phyloP scores from a whole-genome alignment of 1,140 invertebrate species.

The Plodia interpunctella region DNA sequence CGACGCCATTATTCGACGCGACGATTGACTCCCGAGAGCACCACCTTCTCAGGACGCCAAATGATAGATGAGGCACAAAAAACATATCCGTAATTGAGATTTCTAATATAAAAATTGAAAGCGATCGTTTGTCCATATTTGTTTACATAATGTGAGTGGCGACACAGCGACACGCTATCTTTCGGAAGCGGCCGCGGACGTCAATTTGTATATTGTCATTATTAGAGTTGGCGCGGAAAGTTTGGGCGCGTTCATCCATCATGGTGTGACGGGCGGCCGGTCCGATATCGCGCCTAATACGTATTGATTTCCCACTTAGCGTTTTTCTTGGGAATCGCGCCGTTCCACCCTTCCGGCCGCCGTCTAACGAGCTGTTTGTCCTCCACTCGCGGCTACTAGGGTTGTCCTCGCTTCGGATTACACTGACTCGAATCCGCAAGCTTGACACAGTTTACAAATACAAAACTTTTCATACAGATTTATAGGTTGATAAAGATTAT shows the following conservation, averaged over 20 bases:
- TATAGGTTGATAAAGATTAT: too few relatives aligned
- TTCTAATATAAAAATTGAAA: slow-evolving; percentile 74
- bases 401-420: slow-evolving; percentile 31
- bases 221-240: slow-evolving; percentile 67
- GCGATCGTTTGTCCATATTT: slow-evolving; percentile 67
- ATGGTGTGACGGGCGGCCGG: slow-evolving; percentile 61
- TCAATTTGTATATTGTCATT: slow-evolving; percentile 77
- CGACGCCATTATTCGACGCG: slow-evolving; percentile 52
- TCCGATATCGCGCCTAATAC: slow-evolving; percentile 74
- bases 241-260: slow-evolving; percentile 72
- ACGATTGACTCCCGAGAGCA: slow-evolving; percentile 53
- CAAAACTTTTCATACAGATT: too few relatives aligned
- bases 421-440: slow-evolving; percentile 17
- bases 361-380: slow-evolving; percentile 74
- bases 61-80: slow-evolving; percentile 69
- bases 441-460: not conserved
- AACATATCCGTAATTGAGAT: slow-evolving; percentile 74
- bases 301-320: slow-evolving; percentile 77
- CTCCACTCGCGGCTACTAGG: slow-evolving; percentile 51
- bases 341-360: slow-evolving; percentile 69
- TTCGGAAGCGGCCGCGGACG: slow-evolving; percentile 68
- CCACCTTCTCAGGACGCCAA: slow-evolving; percentile 33
- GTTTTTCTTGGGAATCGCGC: slow-evolving; percentile 68
- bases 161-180: slow-evolving; percentile 57
- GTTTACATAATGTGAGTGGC: slow-evolving; percentile 74